A percentile compares a stretch with the other conserved stretches of the same genome.
Evolutionary conservation across 2,113 vertebrate genomes (phyloP).

Genomic region (Aphyosemion australe): DNA sequence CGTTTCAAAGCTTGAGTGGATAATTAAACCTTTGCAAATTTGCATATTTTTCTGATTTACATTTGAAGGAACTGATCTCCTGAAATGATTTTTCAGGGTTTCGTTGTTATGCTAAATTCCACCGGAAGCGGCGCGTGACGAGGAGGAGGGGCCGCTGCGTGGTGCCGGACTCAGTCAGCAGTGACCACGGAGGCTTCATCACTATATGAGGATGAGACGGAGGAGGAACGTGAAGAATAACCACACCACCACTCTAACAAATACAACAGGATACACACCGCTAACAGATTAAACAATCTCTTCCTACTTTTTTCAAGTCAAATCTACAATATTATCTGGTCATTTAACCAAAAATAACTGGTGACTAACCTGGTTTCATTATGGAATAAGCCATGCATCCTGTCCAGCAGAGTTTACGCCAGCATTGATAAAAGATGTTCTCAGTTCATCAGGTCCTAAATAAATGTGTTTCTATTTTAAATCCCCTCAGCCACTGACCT

Average conservation of each 20-base stretch:
- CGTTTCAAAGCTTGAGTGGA: background rate
- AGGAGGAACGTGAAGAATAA: constrained; percentile 6
- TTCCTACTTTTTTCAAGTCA: constrained; percentile 9
- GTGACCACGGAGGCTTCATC: constrained; percentile 93
- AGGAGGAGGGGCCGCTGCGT: constrained; percentile 93
- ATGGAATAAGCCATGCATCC: constrained; percentile 7
- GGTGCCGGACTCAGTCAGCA: constrained; percentile 86
- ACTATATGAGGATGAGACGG: constrained; percentile 78
- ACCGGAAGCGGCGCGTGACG: constrained; percentile 93
- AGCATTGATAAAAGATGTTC: background rate
- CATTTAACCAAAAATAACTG: background rate
- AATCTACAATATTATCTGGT: constrained; percentile 2
- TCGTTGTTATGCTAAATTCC: constrained; percentile 96
- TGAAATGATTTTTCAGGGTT: constrained; percentile 78
- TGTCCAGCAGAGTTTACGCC: constrained; percentile 2
- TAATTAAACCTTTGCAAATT: background rate
- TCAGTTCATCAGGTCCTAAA: background rate
- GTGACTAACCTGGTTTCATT: constrained; percentile 20
- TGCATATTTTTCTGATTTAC: background rate
- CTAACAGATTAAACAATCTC: constrained; percentile 3
- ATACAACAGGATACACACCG: constrained; percentile 7
- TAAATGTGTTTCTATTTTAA: constrained; percentile 2
- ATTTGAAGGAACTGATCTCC: background rate
- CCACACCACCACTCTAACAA: constrained; percentile 2
- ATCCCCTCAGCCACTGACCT: constrained; percentile 4